A percentile compares a stretch with the other conserved stretches of the same genome.
phyloP scores from a whole-genome alignment of 2,888 invertebrate genomes.

The Choreutis nemorana region DNA sequence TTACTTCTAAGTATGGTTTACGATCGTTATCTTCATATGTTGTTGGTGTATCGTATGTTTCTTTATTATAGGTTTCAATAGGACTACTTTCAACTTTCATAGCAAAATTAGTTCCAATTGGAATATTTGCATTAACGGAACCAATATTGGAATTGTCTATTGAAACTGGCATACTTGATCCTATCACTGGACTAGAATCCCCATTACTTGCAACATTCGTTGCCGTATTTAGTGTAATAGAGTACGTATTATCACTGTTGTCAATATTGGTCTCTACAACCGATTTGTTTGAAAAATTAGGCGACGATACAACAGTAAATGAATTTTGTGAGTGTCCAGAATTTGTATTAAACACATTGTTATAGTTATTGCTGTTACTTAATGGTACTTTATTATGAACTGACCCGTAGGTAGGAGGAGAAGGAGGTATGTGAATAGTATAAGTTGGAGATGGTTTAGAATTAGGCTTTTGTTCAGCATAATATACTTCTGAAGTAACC shows the following conservation, averaged over 20 bases:
- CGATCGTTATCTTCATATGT: conserved; percentile 22
- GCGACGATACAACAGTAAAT: conserved; percentile 21
- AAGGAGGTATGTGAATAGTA: conserved; percentile 43
- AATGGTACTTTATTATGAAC: conserved; percentile 18
- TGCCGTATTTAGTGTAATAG: conserved; percentile 45
- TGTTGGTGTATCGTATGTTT: conserved; percentile 23
- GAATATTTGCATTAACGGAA: conserved; percentile 48
- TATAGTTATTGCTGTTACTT: conserved; percentile 14
- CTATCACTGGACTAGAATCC: conserved; percentile 34
- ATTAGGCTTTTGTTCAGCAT: conserved; percentile 47
- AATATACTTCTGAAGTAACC: conserved; percentile 60
- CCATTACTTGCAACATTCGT: conserved; percentile 39
- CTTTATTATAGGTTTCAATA: conserved; percentile 35
- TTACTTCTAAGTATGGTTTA: conserved; percentile 21
- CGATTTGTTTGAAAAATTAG: conserved; percentile 30
- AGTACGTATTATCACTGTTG: conserved; percentile 35
- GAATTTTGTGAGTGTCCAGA: conserved; percentile 17
- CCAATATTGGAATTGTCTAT: conserved; percentile 30
- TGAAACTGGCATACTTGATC: conserved; percentile 44
- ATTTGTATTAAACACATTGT: conserved; percentile 11
- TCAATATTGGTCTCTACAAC: conserved; percentile 20
- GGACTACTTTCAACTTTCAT: conserved; percentile 52
- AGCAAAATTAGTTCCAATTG: conserved; percentile 58
- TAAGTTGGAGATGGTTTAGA: conserved; percentile 44
- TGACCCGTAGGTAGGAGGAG: conserved; percentile 20